Percentiles rank a stretch among this genome's conserved stretches.
These are phyloP conservation scores for Plestiodon gilberti DNA, from an alignment of 2,113 vertebrate species.

Conservation along the genomic window DNA sequence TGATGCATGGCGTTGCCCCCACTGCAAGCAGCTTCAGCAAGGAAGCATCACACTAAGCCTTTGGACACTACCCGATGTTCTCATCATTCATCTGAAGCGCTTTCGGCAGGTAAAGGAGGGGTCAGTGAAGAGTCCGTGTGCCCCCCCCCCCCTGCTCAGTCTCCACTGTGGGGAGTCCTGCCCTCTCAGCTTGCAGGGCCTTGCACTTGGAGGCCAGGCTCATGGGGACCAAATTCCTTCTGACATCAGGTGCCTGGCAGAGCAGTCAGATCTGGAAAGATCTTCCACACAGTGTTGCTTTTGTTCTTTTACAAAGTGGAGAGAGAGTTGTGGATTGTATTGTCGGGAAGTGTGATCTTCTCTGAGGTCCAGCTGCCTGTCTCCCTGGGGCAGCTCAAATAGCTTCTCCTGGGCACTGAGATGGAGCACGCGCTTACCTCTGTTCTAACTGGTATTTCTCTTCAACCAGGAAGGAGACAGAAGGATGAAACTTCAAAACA, in stretches of 20 bases:
- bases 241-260: no score
- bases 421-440: no score
- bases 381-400: no score
- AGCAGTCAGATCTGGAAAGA: not conserved
- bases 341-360: no score
- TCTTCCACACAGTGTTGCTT: not conserved
- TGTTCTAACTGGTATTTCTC: not conserved
- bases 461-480: slow-evolving; percentile 88
- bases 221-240: not conserved
- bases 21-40: slow-evolving; percentile 98
- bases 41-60: slow-evolving; percentile 96
- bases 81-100: slow-evolving; percentile 95
- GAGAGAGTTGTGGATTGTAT: no score
- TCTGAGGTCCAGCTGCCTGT: no score
- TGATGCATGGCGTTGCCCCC: slow-evolving; percentile 96
- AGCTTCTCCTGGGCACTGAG: not conserved
- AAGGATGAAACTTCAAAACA: slow-evolving; percentile 94
- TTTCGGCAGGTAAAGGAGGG: slow-evolving; percentile 89
- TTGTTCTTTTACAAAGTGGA: not conserved
- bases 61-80: slow-evolving; percentile 96
- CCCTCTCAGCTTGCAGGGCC: no score
- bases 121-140: not conserved
- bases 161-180: no score
- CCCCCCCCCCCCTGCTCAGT: no score
- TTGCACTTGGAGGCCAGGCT: not conserved